Evolutionary conservation across 2,888 invertebrate species (phyloP).

Genomic region (Tetramorium bicarinatum): DNA sequence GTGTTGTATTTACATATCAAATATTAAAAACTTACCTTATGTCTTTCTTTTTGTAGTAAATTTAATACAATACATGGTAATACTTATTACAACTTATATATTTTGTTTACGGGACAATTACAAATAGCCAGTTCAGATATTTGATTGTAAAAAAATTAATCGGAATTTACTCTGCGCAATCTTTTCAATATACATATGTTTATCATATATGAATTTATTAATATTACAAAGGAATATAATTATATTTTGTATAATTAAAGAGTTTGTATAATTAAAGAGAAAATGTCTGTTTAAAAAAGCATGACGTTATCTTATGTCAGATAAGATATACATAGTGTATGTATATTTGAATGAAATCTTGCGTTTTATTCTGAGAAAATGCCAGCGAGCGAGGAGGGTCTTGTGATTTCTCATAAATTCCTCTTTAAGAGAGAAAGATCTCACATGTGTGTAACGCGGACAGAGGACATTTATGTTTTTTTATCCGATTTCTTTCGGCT

Average conservation of each 20-base stretch:
- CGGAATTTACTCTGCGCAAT: background rate
- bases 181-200: background rate
- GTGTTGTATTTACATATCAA: background rate
- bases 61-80: background rate
- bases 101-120: background rate
- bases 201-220: background rate
- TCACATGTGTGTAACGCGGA: constrained; percentile 12
- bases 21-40: background rate
- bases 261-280: background rate
- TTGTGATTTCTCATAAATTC: constrained; percentile 12
- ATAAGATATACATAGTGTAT: background rate
- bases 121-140: background rate
- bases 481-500: background rate
- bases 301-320: background rate
- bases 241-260: background rate
- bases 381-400: background rate
- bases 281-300: too few relatives aligned
- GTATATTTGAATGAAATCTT: background rate
- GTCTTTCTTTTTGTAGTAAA: background rate
- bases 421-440: constrained; percentile 12
- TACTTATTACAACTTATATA: background rate
- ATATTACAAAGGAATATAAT: constrained; percentile 1
- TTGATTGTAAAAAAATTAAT: background rate
- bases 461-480: constrained; percentile 3
- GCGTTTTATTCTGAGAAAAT: constrained; percentile 13